These are phyloP conservation scores for Marmota flaviventris DNA, from an alignment of 2,113 vertebrate genomes.

Conservation along the genomic window DNA sequence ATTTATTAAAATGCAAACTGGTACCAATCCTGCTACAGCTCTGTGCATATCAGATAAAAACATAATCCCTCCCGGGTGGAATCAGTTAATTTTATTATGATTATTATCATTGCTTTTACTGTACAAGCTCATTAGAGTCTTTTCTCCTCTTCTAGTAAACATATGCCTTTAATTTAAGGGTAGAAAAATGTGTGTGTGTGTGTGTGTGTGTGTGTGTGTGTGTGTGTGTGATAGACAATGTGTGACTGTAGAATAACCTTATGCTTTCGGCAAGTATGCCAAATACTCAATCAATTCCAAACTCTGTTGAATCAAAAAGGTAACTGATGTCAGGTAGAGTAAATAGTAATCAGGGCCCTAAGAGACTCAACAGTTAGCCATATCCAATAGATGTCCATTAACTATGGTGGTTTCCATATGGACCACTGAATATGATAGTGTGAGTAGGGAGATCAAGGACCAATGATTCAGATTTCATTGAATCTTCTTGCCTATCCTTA, in stretches of 20 bases:
- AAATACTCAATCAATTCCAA: conserved; percentile 57
- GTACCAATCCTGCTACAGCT: conserved; percentile 53
- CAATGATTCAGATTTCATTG: conserved; percentile 50
- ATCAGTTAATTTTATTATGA: conserved; percentile 67
- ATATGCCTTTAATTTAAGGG: conserved; percentile 64
- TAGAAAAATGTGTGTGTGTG: background rate
- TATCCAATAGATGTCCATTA: conserved; percentile 80
- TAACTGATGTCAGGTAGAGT: conserved; percentile 76
- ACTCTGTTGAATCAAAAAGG: conserved; percentile 76
- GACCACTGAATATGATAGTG: conserved; percentile 60
- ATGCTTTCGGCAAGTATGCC: conserved; percentile 60
- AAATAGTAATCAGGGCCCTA: conserved; percentile 75
- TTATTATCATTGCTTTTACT: conserved; percentile 60
- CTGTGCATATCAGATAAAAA: conserved; percentile 41
- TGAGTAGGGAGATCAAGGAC: conserved; percentile 10
- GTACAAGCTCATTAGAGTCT: conserved; percentile 35
- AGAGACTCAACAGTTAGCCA: conserved; percentile 77
- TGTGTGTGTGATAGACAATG: background rate
- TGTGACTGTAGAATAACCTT: conserved; percentile 19
- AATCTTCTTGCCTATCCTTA: background rate
- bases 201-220: no score
- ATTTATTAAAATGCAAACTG: conserved; percentile 75
- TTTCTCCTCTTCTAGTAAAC: conserved; percentile 46
- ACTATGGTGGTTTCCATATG: conserved; percentile 72
- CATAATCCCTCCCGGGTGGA: background rate